Evolutionary conservation across 92 coral and sea anemone species (phyloP), one percentile per base, ranked within the genome.

Genomic region (Plumapathes pennacea): DNA sequence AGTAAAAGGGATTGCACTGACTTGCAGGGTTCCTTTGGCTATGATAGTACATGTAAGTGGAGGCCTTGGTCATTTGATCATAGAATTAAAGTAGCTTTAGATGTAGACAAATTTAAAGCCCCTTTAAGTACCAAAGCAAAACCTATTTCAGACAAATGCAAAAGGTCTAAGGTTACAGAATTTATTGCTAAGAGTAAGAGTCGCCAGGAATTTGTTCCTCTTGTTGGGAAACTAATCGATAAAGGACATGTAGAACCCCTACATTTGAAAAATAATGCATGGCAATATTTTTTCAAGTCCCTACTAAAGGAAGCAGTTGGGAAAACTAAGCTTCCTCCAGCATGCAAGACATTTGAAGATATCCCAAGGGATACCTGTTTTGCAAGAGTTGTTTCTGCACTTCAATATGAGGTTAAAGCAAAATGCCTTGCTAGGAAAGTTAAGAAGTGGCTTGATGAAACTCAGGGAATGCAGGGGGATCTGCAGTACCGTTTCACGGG

Each of bases 221-320:
- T 56, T 6, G 67, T 68, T 39, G 72, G 66, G n/a, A 60, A 60
- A 32, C 7, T 51, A 43, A 71, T 80, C 33, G 76, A 80, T 28
- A 38, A 67, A 3, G 88, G 78, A 1, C 88, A 81, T 67, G 82
- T 74, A 0, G 84, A 83, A 26, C 89, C 83, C 0, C 46, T 74
- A 22, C 78, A 82, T 28, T 41, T 81, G 17, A 54, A 54, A 54
- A 65, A 65, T 20, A 66, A 75, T 75, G 76, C 82, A 14, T 80
- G 86, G 81, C 71, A 77, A 51, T 62, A 64, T 34, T 61, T 61
- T 30, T 69, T 50, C 37, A 55, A 58, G 40, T 43, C 50, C 5
- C 24, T 58, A 11, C 33, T 57, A 14, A 78, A 78, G 29, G 85
- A 53, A 60, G 85, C 78, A 40, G 54, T 69, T 13, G 55, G 65